phyloP scores from a whole-genome alignment of 2,888 invertebrate genomes.

The Oligia fasciuncula region DNA sequence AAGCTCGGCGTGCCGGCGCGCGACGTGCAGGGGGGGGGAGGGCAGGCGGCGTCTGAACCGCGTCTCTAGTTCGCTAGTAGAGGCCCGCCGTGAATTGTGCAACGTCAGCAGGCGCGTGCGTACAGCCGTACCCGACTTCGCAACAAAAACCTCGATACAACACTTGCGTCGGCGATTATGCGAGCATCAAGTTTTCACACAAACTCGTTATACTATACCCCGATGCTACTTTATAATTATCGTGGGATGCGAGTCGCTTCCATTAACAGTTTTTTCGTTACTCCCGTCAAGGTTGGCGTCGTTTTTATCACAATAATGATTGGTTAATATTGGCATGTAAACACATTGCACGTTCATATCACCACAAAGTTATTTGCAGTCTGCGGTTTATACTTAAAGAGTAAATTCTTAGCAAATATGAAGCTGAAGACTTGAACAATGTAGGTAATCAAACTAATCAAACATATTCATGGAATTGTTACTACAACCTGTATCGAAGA shows the following conservation, averaged over 20 bases:
- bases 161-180: conserved; percentile 67
- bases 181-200: conserved; percentile 66
- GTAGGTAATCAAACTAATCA: conserved; percentile 13
- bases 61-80: conserved; percentile 78
- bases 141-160: conserved; percentile 74
- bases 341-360: conserved; percentile 39
- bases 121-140: conserved; percentile 70
- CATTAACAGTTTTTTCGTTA: conserved; percentile 64
- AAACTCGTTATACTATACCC: conserved; percentile 60
- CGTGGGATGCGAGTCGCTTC: conserved; percentile 67
- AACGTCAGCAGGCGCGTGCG: conserved; percentile 86
- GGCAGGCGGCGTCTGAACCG: conserved; percentile 78
- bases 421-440: conserved; percentile 14
- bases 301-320: conserved; percentile 65
- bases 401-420: conserved; percentile 7
- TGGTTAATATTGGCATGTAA: conserved; percentile 60
- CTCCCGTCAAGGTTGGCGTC: conserved; percentile 65
- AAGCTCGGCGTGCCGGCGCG: conserved; percentile 60
- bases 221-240: conserved; percentile 65
- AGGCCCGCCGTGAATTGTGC: conserved; percentile 84
- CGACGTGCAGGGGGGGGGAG: conserved; percentile 63
- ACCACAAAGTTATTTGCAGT: conserved; percentile 26
- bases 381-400: background rate
- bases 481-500: background rate
- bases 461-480: conserved; percentile 3